A percentile compares a stretch with the other conserved stretches of the same genome.
Conservation (phyloP, 1,140 invertebrate genomes). For the Psilanteris sp. region DNA sequence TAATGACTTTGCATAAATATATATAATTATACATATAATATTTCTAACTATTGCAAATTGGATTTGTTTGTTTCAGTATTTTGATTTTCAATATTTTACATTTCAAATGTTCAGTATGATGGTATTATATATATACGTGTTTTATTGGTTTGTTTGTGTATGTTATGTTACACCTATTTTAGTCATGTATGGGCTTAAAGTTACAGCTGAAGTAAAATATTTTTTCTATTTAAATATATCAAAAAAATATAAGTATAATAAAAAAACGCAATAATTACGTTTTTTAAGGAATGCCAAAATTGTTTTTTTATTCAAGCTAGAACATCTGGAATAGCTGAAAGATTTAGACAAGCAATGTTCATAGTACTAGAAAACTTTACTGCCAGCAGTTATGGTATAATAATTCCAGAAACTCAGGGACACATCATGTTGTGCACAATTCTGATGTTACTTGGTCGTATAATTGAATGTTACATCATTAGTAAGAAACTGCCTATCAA, state of each 20-base stretch:
- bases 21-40: no score
- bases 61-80: conserved; percentile 66
- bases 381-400: conserved; percentile 68
- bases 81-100: conserved; percentile 64
- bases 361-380: conserved; percentile 73
- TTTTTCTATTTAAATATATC: no score
- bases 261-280: conserved; percentile 6
- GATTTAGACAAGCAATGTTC: conserved; percentile 68
- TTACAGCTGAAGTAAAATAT: conserved; percentile 34
- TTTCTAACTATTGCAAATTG: no score
- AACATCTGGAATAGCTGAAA: conserved; percentile 25
- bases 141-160: conserved; percentile 74
- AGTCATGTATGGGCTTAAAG: conserved; percentile 54
- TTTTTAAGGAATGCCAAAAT: conserved; percentile 66
- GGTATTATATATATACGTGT: conserved; percentile 68
- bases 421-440: conserved; percentile 67
- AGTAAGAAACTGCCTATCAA: conserved; percentile 60
- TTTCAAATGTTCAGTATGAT: conserved; percentile 66
- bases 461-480: conserved; percentile 72
- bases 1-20: no score
- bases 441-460: conserved; percentile 71
- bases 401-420: conserved; percentile 49
- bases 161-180: conserved; percentile 69
- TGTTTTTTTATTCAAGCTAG: conserved; percentile 66
- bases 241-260: no score